Base-by-base conservation (phyloP, 2,797 vertebrate genomes). In the Mus caroli region DNA sequence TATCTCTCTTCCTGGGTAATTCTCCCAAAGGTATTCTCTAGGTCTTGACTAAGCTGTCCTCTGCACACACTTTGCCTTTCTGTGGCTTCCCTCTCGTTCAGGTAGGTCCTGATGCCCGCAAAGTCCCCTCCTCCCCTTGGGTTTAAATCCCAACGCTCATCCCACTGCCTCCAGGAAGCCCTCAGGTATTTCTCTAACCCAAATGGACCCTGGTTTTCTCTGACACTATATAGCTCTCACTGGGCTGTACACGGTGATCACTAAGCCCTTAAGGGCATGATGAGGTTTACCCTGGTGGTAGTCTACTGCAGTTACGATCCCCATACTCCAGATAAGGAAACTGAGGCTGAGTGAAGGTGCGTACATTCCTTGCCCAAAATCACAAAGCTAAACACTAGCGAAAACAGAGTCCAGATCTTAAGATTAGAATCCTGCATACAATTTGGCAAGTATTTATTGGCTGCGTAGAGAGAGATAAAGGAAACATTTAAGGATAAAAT, bases 401-500 rank as follows among this genome's bases (percentile, higher is more conserved):
- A 73, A 85, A 20, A 12, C 91, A 95, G 71, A 71, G 20, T 54
- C 62, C 26, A 56, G 37, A 71, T 20, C 52, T n/a, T 60, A 60
- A 93, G 58, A 90, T 77, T 54, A 87, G 64, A 87, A 69, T 56
- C 67, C 82, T 67, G 56, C 56, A 43, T 73, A 19, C 43, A 75
- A 60, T 22, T 43, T 84, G 64, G 58, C 82, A 58, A 83, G 77
- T 6, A 58, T 69, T 69, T 86, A 17, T 58, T 78, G 60, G 20
- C 93, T 94, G 31, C 34, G 14, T 20, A 78, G n/a, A 94, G 83
- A 86, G n/a, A 93, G 87, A 28, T 54, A 80, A 58, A 95, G 17
- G 46, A 91, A 90, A 73, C n/a, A 62, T 15, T 64, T 28, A 58
- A 88, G 58, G 26, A 40, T 58, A 58, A 58, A 93, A 3, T 52